Base-by-base conservation (phyloP, 2,888 invertebrate species). In the Rhyacophila evoluta region DNA sequence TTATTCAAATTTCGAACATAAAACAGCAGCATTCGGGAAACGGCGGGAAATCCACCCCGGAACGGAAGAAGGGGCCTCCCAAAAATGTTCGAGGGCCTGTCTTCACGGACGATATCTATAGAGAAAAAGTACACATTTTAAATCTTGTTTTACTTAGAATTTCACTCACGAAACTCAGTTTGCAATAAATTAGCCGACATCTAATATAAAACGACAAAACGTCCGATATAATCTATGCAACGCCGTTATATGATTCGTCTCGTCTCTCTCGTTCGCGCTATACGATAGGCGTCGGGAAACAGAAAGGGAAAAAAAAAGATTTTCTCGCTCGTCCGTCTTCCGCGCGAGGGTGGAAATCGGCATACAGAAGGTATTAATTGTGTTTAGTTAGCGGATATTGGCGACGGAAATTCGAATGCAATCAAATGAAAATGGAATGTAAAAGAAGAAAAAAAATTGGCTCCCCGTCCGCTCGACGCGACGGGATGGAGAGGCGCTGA, bases 351-450 rank as follows among this genome's bases (percentile, higher is more conserved):
- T 28, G 68, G 67, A 69, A 28, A 67, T 12, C 33, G 77, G 77
- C 75, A 72, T 77, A 75, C 79, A 74, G 80, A 75, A 78, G 78
- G 87, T 89, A 89, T 89, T 90, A 90, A 89, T 90, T 89, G 89
- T 90, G 90, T 90, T 89, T 90, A 89, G 89, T 89, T 89, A 89
- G 88, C 88, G 88, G 89, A 89, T 90, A 90, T 90, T 87, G 89
- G 88, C 88, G 88, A 88, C 86, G 88, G 88, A 89, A 89, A 81
- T 80, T 80, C 79, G 78, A 80, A 81, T 82, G 80, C 80, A 79
- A 82, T 82, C 79, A 81, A 82, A 82, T 80, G 80, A 80, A 80
- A 80, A 80, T 77, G 80, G 80, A 77, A 80, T 80, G 77, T 73
- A 77, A 80, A 80, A 80, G 37, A 67, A 76, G 67, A 75, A 72